These are phyloP conservation scores for Palloptera scutellata DNA, from an alignment of 2,888 invertebrate species.

Conservation along the genomic window DNA sequence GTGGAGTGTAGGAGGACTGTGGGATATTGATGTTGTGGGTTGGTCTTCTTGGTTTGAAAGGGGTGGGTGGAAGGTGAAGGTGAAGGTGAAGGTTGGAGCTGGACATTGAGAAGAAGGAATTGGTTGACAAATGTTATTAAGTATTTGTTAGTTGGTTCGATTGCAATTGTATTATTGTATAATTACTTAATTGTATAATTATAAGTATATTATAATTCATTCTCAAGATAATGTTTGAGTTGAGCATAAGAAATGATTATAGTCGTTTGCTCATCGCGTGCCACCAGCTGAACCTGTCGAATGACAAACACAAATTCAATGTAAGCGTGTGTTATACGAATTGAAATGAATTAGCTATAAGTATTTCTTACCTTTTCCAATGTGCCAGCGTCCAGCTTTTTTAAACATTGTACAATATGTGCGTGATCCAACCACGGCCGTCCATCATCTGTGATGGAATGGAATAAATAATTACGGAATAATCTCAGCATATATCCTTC, in stretches of 20 bases:
- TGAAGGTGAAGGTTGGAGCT: too few relatives aligned
- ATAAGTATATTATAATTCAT: constrained; percentile 76
- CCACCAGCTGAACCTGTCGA: constrained; percentile 87
- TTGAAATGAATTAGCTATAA: not conserved
- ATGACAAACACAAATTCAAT: not conserved
- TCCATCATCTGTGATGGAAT: constrained; percentile 91
- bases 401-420: constrained; percentile 91
- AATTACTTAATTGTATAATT: constrained; percentile 1
- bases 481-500: constrained; percentile 98
- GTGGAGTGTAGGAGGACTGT: not conserved
- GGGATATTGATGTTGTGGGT: not conserved
- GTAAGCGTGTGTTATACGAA: too few relatives aligned
- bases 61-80: too few relatives aligned
- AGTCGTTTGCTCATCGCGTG: constrained; percentile 95
- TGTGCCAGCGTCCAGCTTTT: constrained; percentile 87
- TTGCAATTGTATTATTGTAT: constrained; percentile 12
- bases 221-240: constrained; percentile 92
- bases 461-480: constrained; percentile 97
- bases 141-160: not conserved
- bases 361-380: constrained; percentile 73
- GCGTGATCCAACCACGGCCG: constrained; percentile 97
- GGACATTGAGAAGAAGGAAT: not conserved
- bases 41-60: not conserved
- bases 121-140: constrained; percentile 12
- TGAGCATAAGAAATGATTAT: constrained; percentile 95